A percentile compares a stretch with the other conserved stretches of the same genome.
Evolutionary conservation across 2,888 invertebrate genomes (phyloP).

Genomic region (Oscheius sp.): DNA sequence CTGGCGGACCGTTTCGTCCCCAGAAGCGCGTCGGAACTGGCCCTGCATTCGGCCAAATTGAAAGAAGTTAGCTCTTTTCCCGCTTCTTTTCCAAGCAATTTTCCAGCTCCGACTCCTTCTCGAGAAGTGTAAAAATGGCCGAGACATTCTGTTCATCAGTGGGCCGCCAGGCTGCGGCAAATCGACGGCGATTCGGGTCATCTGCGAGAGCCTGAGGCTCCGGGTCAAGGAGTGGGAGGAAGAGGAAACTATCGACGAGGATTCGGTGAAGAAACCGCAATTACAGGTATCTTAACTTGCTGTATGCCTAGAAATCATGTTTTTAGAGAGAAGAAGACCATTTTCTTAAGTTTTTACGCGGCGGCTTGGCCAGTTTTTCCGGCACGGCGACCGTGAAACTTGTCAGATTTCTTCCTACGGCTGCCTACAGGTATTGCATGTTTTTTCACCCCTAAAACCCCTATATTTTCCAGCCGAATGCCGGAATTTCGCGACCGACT

Average conservation of each 20-base stretch:
- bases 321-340: slow-evolving; percentile 10
- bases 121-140: not conserved
- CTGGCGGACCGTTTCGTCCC: slow-evolving; percentile 24
- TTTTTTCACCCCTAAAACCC: not conserved
- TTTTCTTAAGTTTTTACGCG: slow-evolving; percentile 20
- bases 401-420: slow-evolving; percentile 12
- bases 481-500: slow-evolving; percentile 2
- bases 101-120: slow-evolving; percentile 16
- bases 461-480: slow-evolving; percentile 13
- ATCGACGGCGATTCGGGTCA: slow-evolving; percentile 12
- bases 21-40: slow-evolving; percentile 6
- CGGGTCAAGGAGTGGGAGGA: slow-evolving; percentile 17
- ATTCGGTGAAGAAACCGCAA: too few species aligned
- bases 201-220: not conserved
- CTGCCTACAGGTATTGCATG: slow-evolving; percentile 8
- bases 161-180: slow-evolving; percentile 33
- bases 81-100: not conserved
- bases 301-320: not conserved
- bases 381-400: slow-evolving; percentile 2
- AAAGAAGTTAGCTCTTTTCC: slow-evolving; percentile 5
- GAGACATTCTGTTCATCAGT: slow-evolving; percentile 9
- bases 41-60: slow-evolving; percentile 21
- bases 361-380: not conserved
- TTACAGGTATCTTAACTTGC: not conserved
- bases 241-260: too few species aligned